Conservation (phyloP, 1,140 invertebrate genomes). For the Belonocnema kinseyi region DNA sequence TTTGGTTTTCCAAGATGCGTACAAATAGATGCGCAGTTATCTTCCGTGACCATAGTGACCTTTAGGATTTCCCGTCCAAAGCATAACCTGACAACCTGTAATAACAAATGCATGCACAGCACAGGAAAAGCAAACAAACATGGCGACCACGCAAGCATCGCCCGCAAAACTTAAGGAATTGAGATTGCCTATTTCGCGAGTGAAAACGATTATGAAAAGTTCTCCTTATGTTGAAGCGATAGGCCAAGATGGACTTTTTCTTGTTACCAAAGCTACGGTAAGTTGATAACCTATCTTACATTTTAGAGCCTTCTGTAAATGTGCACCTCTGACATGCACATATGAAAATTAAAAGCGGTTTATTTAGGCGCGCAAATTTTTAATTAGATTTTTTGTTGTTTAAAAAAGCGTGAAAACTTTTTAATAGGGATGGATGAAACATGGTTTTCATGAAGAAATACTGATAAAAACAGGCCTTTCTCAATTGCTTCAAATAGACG, state of each 20-base stretch:
- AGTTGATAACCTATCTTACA: slow-evolving; percentile 56
- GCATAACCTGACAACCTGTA: too few species aligned
- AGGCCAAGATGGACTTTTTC: slow-evolving; percentile 83
- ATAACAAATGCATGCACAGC: too few species aligned
- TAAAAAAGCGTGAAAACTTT: too few species aligned
- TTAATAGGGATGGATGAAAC: neutral
- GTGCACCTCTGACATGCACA: neutral
- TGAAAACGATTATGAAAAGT: slow-evolving; percentile 92
- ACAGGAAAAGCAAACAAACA: slow-evolving; percentile 37
- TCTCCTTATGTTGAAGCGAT: slow-evolving; percentile 88
- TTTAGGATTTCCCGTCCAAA: too few species aligned
- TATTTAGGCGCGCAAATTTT: too few species aligned
- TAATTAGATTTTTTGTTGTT: too few species aligned
- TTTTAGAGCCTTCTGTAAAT: neutral
- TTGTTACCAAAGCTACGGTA: slow-evolving; percentile 86
- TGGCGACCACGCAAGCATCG: slow-evolving; percentile 61
- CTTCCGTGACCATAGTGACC: too few species aligned
- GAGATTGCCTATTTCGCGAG: slow-evolving; percentile 81
- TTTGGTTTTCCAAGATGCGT: too few species aligned
- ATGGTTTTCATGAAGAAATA: neutral
- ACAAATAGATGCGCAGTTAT: too few species aligned
- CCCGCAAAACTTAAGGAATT: slow-evolving; percentile 65
- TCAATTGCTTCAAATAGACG: too few species aligned
- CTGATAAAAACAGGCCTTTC: too few species aligned
- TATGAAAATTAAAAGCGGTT: neutral